A percentile compares a stretch with the other conserved stretches of the same genome.
These are phyloP conservation scores for Hirundo rustica DNA, from an alignment of 2,797 vertebrate genomes.

Conservation along the genomic window DNA sequence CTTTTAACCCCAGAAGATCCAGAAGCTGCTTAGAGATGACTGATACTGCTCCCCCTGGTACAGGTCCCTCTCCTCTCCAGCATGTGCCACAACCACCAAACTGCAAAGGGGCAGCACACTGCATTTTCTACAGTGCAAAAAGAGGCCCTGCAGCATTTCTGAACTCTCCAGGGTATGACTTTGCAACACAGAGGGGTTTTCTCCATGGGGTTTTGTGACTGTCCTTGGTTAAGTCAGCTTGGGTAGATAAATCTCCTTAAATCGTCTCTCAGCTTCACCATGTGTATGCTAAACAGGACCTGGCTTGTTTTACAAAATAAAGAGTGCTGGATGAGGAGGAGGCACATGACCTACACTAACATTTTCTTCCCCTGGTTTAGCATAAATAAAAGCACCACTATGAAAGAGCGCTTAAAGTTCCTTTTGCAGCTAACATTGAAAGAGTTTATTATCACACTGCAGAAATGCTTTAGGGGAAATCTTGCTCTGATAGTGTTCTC, in stretches of 20 bases:
- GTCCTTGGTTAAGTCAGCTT: neutral
- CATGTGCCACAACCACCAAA: neutral
- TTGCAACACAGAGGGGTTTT: neutral
- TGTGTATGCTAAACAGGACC: constrained; percentile 17
- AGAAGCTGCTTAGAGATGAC: neutral
- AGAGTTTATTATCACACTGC: constrained; percentile 12
- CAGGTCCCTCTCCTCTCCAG: rapidly evolving
- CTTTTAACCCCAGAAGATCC: neutral
- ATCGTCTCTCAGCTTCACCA: neutral
- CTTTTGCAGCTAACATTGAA: constrained; percentile 35
- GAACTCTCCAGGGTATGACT: neutral
- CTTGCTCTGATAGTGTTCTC: neutral
- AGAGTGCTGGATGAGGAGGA: neutral
- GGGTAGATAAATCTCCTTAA: neutral
- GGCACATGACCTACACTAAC: constrained; percentile 7
- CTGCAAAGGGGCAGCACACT: rapidly evolving
- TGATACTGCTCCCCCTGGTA: neutral
- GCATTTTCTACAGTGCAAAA: neutral
- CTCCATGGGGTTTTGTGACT: neutral
- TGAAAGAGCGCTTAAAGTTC: constrained; percentile 20
- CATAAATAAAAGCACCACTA: constrained; percentile 7
- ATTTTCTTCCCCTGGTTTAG: constrained; percentile 9
- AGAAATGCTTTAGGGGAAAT: constrained; percentile 32
- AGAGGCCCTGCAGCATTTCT: neutral
- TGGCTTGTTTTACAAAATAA: constrained; percentile 43